These are phyloP conservation scores for Nasua narica DNA, from an alignment of 2,797 vertebrate species.

Conservation along the genomic window DNA sequence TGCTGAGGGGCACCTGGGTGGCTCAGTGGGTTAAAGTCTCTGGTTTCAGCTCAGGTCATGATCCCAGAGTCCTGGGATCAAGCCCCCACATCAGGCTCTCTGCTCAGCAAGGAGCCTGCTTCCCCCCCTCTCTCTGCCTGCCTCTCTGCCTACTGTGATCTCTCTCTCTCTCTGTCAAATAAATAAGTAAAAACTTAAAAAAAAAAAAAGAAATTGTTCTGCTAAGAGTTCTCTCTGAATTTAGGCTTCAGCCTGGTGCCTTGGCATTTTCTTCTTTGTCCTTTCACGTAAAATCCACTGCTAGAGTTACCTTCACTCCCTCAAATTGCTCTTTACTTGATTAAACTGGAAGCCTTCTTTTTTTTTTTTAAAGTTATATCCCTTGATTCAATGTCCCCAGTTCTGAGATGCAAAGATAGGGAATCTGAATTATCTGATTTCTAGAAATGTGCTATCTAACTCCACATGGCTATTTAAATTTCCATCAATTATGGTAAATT, in stretches of 20 bases:
- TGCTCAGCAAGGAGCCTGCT: no score
- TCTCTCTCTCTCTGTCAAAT: no score
- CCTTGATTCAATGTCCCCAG: not conserved
- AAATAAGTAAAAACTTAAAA: no score
- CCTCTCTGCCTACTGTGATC: no score
- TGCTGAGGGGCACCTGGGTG: not conserved
- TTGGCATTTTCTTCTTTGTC: not conserved
- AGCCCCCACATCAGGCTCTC: no score
- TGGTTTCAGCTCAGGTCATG: no score
- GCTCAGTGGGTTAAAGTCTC: no score
- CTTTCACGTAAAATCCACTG: not conserved
- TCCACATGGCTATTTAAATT: not conserved
- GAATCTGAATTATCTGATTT: not conserved
- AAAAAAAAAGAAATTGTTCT: not conserved
- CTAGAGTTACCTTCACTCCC: not conserved
- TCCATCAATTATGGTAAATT: not conserved
- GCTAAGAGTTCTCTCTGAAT: not conserved
- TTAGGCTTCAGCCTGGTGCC: not conserved
- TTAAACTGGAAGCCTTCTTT: not conserved
- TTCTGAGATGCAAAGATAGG: not conserved
- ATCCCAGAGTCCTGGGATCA: no score
- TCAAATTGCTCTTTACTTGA: not conserved
- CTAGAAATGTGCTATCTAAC: not conserved
- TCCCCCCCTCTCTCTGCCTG: no score
- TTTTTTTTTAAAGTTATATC: not conserved